Evolutionary conservation across 2,888 invertebrate species (phyloP).

Genomic region (Diogma glabrata): DNA sequence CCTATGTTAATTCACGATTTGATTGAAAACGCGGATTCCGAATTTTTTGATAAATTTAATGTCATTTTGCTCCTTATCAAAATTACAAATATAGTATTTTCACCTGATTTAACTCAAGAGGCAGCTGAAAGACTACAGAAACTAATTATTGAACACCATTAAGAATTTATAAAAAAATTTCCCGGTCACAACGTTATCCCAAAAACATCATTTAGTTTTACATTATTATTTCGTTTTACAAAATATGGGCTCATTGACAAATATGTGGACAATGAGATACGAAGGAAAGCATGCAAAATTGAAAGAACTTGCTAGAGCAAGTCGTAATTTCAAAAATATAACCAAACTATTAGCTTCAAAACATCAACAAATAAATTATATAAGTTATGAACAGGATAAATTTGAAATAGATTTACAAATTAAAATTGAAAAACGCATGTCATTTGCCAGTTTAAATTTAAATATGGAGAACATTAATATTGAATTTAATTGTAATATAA

Average conservation of each 20-base stretch:
- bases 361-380: constrained; percentile 3
- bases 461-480: background rate
- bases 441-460: background rate
- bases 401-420: background rate
- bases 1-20: constrained; percentile 3
- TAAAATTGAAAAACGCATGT: background rate
- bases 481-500: background rate
- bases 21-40: background rate
- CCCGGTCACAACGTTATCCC: background rate
- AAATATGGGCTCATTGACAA: background rate
- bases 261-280: constrained; percentile 2
- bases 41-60: background rate
- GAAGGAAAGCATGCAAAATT: background rate
- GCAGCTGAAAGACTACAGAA: background rate
- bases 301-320: background rate
- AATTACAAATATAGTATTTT: background rate
- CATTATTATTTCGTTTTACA: background rate
- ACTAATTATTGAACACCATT: background rate
- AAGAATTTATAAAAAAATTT: background rate
- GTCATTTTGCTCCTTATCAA: background rate
- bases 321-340: background rate
- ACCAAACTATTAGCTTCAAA: background rate
- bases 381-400: background rate
- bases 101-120: background rate
- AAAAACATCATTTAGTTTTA: background rate